Percentiles rank a stretch among this genome's conserved stretches.
Conservation (phyloP, 2,888 invertebrate species). For the Maniola hyperantus region DNA sequence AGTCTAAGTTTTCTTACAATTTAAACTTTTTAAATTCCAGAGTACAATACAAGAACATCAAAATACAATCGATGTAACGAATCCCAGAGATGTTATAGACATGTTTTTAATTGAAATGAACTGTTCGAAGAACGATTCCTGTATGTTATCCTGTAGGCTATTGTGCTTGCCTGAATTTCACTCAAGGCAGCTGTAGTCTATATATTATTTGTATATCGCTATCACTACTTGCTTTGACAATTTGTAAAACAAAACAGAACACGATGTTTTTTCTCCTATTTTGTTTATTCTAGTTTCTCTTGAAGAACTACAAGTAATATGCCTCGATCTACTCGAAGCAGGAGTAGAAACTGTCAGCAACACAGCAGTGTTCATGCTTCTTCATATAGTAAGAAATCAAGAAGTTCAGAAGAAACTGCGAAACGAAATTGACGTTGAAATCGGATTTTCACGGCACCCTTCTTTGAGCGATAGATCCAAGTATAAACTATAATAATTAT, state of each 20-base stretch:
- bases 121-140: slow-evolving; percentile 59
- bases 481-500: slow-evolving; percentile 50
- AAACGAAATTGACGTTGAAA: slow-evolving; percentile 82
- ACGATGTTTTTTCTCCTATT: no score
- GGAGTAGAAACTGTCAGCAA: slow-evolving; percentile 88
- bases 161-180: not conserved
- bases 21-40: slow-evolving; percentile 47
- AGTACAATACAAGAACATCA: slow-evolving; percentile 79
- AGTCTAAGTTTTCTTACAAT: no score
- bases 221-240: not conserved
- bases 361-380: slow-evolving; percentile 82
- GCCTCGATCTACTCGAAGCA: slow-evolving; percentile 86
- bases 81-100: slow-evolving; percentile 85
- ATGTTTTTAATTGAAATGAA: slow-evolving; percentile 84
- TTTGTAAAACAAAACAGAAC: no score
- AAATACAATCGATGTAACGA: slow-evolving; percentile 62
- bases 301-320: slow-evolving; percentile 76
- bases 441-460: slow-evolving; percentile 82
- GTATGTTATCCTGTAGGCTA: slow-evolving; percentile 49
- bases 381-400: slow-evolving; percentile 82
- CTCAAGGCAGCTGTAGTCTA: not conserved
- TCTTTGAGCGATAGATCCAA: slow-evolving; percentile 78
- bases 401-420: slow-evolving; percentile 82
- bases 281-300: slow-evolving; percentile 54
- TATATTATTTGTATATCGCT: not conserved